Base-by-base conservation (phyloP, 2,113 vertebrate species). In the Zosterops borbonicus region DNA sequence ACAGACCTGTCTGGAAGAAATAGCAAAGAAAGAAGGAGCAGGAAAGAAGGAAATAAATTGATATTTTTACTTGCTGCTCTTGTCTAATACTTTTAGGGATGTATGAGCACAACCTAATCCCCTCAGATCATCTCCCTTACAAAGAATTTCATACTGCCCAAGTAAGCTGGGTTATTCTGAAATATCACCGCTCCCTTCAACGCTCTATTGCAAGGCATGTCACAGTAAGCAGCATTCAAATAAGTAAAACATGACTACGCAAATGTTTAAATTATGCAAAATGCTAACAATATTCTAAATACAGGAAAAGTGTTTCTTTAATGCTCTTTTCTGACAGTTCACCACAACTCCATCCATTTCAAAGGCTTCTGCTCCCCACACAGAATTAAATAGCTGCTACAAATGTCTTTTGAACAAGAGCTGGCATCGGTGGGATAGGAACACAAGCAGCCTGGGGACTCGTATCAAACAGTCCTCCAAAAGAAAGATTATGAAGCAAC, bases 331-430 rank as follows among this genome's bases (percentile, higher is more conserved):
- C 68, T 92, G 79, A 92, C 85, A 81, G 79, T 88, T 88, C 88
- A 94, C 76, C 88, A 93, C 42, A 92, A 96, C 55, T 83, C 39
- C 63, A 94, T 83, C 75, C 44, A 88, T 95, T 95, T 96, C 96
- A 97, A 97, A 96, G 83, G 88, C 76, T 95, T 95, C 68, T 94
- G 33, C 73, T 96, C 88, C 85, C 85, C 56, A 60, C 79, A 93
- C 60, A 95, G 92, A 93, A 93, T 93, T 93, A 94, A 96, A 92
- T 15, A 96, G 83, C 83, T 95, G 88, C 75, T 90, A 83, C 93
- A 81, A 92, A 93, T 49, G 76, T 94, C 69, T 88, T 97, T 97
- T 97, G 95, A 97, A 95, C 62, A 87, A 71, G 65, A 82, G 19
- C 73, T 84, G 49, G 60, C 76, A 79, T 81, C 83, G 92, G 83